Base-by-base conservation (phyloP, 1,140 invertebrate species). In the Drosophila serrata region DNA sequence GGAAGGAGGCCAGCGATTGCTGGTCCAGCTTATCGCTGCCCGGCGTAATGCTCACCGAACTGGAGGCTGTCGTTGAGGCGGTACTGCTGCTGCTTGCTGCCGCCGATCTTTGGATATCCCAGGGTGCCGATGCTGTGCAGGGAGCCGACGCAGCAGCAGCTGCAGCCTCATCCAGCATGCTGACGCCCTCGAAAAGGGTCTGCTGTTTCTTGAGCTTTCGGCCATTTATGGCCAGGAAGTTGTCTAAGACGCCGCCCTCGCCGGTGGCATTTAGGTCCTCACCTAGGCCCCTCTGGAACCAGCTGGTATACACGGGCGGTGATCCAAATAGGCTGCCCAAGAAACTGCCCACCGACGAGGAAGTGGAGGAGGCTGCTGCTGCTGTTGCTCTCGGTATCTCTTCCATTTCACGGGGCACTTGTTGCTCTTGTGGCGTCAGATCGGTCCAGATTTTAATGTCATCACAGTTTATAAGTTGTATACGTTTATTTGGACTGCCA, bases 1-100 rank as follows among this genome's bases (percentile, higher is more conserved):
- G 91, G 87, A 97, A 97, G 57, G 95, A 95, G 6, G 94, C 94
- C 11, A 98, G 92, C 86, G 95, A 96, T 93, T 98, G 96, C 4
- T 96, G 96, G 88, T 95, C 94, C 35, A 93, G 92, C 15, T 96
- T 91, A 6, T 77, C 67, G 55, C 70, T 74, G 45, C 46, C 60
- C 6, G 68, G 58, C 15, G 62, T 79, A 6, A 79, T 48, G 60
- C 82, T 87, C 46, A 79, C 69, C 8, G 68, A 63, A 8, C 76
- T 85, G 57, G 72, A 85, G 2, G 81, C 70, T 1, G 74, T 84
- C 0, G 75, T 84, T 3, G 65, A 49, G 8, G 49, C 31, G 27
- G 53, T 68, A 12, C 65, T 49, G 24, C 59, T 75, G 12, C 62
- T 42, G 29, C 62, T 67, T 6, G 58, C 53, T 0, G n/a, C 31